Conservation (phyloP, 2,888 invertebrate species). For the Clepsis dumicolana region DNA sequence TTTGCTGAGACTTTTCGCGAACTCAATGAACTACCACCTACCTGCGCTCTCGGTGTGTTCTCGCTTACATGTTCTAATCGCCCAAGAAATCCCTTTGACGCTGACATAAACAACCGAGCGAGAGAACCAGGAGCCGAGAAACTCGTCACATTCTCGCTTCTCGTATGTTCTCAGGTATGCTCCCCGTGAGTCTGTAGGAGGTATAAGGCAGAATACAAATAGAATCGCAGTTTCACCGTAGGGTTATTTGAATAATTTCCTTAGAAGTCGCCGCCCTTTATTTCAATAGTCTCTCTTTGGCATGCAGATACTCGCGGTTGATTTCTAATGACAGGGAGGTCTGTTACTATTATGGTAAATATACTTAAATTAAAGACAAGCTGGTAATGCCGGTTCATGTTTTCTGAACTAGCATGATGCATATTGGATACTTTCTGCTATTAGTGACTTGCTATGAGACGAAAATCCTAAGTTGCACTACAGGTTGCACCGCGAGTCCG, state of each 20-base stretch:
- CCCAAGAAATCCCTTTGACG: too few relatives aligned
- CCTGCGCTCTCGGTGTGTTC: too few relatives aligned
- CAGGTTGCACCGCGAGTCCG: too few relatives aligned
- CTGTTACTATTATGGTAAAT: constrained; percentile 42
- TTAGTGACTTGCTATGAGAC: too few relatives aligned
- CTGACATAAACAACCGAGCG: too few relatives aligned
- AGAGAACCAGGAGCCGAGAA: too few relatives aligned
- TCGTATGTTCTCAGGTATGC: too few relatives aligned
- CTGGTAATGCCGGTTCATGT: background rate
- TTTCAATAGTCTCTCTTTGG: constrained; percentile 53
- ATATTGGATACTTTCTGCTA: background rate
- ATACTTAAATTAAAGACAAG: background rate
- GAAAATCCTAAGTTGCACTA: too few relatives aligned
- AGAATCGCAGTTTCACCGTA: constrained; percentile 24
- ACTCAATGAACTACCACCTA: too few relatives aligned
- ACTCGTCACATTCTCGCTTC: too few relatives aligned
- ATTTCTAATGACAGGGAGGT: constrained; percentile 59
- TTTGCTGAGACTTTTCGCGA: too few relatives aligned
- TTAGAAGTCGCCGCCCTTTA: constrained; percentile 62
- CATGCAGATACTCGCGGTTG: constrained; percentile 59
- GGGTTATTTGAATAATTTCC: constrained; percentile 46
- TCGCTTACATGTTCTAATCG: too few relatives aligned
- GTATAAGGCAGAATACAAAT: constrained; percentile 32
- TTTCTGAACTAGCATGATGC: constrained; percentile 4
- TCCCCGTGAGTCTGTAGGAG: background rate